These are phyloP conservation scores for Cephus rjabovi DNA, from an alignment of 2,888 invertebrate species.

Conservation along the genomic window DNA sequence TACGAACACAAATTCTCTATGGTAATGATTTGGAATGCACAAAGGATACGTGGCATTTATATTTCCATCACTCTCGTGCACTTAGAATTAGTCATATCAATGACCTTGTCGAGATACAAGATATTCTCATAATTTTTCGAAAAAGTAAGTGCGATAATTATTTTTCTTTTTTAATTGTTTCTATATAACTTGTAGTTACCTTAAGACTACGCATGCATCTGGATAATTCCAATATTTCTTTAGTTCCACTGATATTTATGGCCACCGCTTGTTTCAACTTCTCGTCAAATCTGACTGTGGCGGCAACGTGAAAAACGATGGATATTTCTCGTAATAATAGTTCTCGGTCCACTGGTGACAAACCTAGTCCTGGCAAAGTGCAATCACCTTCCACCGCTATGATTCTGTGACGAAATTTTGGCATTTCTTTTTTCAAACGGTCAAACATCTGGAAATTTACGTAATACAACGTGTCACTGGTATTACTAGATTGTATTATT, in stretches of 20 bases:
- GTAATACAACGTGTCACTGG: no score
- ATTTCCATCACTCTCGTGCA: neutral
- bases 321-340: constrained; percentile 74
- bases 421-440: constrained; percentile 68
- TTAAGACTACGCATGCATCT: constrained; percentile 78
- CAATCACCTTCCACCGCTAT: constrained; percentile 78
- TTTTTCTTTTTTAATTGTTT: neutral
- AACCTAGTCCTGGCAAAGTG: constrained; percentile 74
- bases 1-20: neutral
- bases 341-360: constrained; percentile 73
- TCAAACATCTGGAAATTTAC: constrained; percentile 68
- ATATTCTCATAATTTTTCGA: neutral
- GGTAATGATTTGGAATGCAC: neutral
- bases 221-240: constrained; percentile 79
- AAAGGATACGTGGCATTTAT: neutral
- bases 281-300: constrained; percentile 92
- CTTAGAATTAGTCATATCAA: neutral
- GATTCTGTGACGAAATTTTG: constrained; percentile 76
- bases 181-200: constrained; percentile 62
- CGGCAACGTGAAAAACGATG: constrained; percentile 87
- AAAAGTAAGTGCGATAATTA: neutral
- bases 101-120: neutral
- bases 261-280: constrained; percentile 80
- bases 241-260: constrained; percentile 84
- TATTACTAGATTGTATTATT: neutral